These are phyloP conservation scores for Berghia stephanieae DNA, from an alignment of 1,140 invertebrate species.

Conservation along the genomic window DNA sequence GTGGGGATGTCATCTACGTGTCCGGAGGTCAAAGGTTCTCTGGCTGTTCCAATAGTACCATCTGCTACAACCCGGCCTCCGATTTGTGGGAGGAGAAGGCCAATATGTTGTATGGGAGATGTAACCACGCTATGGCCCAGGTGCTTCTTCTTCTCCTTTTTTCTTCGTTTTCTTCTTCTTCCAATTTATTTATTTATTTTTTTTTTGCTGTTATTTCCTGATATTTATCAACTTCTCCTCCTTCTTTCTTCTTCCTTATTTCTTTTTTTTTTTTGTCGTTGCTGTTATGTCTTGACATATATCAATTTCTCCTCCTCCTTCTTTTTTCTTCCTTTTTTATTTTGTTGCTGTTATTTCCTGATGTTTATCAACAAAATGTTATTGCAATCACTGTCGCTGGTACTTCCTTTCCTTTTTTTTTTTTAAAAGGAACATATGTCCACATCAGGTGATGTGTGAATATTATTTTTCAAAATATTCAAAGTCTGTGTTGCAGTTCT, in stretches of 20 bases:
- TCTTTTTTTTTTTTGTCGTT: too few relatives aligned
- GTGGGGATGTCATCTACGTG: constrained; percentile 55
- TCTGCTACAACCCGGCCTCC: constrained; percentile 48
- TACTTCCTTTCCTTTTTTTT: too few relatives aligned
- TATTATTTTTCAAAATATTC: too few relatives aligned
- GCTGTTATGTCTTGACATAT: too few relatives aligned
- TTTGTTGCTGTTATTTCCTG: too few relatives aligned
- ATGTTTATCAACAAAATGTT: too few relatives aligned
- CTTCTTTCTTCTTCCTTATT: background rate
- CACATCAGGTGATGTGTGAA: too few relatives aligned
- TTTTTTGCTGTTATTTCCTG: background rate
- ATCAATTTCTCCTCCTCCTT: too few relatives aligned
- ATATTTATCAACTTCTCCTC: background rate
- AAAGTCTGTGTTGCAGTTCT: too few relatives aligned
- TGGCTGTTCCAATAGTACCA: constrained; percentile 56
- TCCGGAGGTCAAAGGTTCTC: constrained; percentile 62
- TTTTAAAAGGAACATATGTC: too few relatives aligned
- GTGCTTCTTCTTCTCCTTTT: constrained; percentile 15
- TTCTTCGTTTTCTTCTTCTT: background rate
- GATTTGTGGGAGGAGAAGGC: constrained; percentile 59
- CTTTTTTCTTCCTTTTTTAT: too few relatives aligned
- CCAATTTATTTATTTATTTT: background rate
- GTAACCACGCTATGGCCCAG: constrained; percentile 62
- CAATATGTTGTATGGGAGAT: constrained; percentile 54
- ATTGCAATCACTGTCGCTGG: too few relatives aligned